A percentile compares a stretch with the other conserved stretches of the same genome.
These are phyloP conservation scores for Engystomops pustulosus DNA, from an alignment of 2,113 vertebrate genomes.

Conservation along the genomic window DNA sequence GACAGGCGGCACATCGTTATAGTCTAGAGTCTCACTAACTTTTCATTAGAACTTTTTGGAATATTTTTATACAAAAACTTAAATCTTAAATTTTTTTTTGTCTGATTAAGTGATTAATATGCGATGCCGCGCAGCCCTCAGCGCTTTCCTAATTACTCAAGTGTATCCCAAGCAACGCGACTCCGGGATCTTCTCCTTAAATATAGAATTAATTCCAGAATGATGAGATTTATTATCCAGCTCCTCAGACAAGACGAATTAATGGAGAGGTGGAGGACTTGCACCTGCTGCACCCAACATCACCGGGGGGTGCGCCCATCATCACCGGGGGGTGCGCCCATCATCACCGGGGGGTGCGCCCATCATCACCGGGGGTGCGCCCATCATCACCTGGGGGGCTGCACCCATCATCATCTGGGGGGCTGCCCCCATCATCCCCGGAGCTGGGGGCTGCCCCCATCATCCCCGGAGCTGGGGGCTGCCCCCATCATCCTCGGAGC, in stretches of 20 bases:
- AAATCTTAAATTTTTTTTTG: neutral
- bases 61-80: neutral
- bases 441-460: no score
- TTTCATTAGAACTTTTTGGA: neutral
- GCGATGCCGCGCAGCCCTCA: neutral
- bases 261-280: neutral
- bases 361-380: no score
- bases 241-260: neutral
- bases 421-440: no score
- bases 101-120: neutral
- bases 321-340: no score
- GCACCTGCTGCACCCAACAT: neutral
- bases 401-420: no score
- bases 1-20: neutral
- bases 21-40: neutral
- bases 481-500: no score
- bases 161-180: neutral
- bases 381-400: no score
- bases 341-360: no score
- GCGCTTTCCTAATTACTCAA: conserved; percentile 1
- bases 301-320: no score
- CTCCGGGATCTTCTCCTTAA: neutral
- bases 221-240: neutral
- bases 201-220: conserved; percentile 16
- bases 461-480: no score